A percentile compares a stretch with the other conserved stretches of the same genome.
These are phyloP conservation scores for Aproaerema taeniolella DNA, from an alignment of 2,888 invertebrate genomes.

Conservation along the genomic window DNA sequence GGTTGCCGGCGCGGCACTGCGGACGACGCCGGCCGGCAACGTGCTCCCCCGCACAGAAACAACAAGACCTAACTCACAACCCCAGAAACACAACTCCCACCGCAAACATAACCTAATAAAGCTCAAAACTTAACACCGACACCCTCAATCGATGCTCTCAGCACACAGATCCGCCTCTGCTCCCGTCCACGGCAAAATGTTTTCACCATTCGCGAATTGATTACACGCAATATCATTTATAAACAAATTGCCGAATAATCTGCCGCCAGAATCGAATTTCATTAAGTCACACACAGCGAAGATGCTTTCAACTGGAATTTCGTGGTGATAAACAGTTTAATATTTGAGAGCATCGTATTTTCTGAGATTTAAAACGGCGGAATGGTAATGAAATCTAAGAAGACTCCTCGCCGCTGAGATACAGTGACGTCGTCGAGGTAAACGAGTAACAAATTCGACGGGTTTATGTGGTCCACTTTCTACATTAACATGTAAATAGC, in stretches of 20 bases:
- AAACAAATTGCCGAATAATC: constrained; percentile 36
- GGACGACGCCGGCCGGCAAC: constrained; percentile 47
- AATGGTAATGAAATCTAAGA: constrained; percentile 7
- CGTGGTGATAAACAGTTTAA: constrained; percentile 4
- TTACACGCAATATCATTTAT: constrained; percentile 46
- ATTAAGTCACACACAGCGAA: constrained; percentile 10
- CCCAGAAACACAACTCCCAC: constrained; percentile 27
- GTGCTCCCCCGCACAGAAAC: constrained; percentile 32
- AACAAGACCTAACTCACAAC: constrained; percentile 46
- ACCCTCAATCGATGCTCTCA: constrained; percentile 70
- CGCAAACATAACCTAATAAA: constrained; percentile 26
- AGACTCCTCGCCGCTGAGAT: no score
- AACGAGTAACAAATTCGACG: constrained; percentile 3
- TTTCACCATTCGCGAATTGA: constrained; percentile 29
- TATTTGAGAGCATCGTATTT: not conserved
- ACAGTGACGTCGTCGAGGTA: constrained; percentile 8
- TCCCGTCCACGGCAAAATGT: constrained; percentile 35
- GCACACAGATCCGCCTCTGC: constrained; percentile 70
- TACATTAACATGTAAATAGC: constrained; percentile 11
- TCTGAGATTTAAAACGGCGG: no score
- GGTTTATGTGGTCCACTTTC: constrained; percentile 6
- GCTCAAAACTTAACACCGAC: constrained; percentile 23
- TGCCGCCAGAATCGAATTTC: constrained; percentile 10
- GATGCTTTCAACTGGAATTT: not conserved
- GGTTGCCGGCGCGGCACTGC: constrained; percentile 70